phyloP scores from a whole-genome alignment of 2,888 invertebrate genomes.

The Ochropleura leucogaster region DNA sequence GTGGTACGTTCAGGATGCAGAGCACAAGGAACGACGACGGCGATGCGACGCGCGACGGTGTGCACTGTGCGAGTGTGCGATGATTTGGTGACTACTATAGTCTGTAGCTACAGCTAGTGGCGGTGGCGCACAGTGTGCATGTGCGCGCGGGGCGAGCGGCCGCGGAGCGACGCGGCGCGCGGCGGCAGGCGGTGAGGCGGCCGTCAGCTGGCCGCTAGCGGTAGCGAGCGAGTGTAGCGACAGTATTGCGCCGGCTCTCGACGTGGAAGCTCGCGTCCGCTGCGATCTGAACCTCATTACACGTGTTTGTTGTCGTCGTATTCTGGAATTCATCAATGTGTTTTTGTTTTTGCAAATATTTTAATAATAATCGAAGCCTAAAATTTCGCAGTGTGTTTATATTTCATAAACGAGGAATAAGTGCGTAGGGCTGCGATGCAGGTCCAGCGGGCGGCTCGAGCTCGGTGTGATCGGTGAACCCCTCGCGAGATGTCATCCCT shows the following conservation, averaged over 20 bases:
- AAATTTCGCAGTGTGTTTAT: constrained; percentile 8
- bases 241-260: constrained; percentile 71
- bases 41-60: too few species aligned
- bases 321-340: constrained; percentile 32
- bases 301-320: constrained; percentile 75
- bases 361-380: not conserved
- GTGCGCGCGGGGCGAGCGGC: constrained; percentile 5
- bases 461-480: constrained; percentile 69
- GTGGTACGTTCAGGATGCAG: not conserved
- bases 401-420: not conserved
- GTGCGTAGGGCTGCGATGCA: constrained; percentile 54
- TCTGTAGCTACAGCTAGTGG: too few species aligned
- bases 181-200: not conserved
- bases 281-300: constrained; percentile 53
- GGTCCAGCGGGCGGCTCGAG: constrained; percentile 50
- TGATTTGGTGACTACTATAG: not conserved
- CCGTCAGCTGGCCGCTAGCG: constrained; percentile 24
- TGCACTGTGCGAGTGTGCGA: not conserved
- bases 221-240: constrained; percentile 22
- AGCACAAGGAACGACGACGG: not conserved
- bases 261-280: constrained; percentile 71
- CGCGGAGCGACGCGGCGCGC: constrained; percentile 13
- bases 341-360: not conserved
- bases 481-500: constrained; percentile 50
- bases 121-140: not conserved